Conservation (phyloP, 2,113 vertebrate species). For the Nesogale talazaci region DNA sequence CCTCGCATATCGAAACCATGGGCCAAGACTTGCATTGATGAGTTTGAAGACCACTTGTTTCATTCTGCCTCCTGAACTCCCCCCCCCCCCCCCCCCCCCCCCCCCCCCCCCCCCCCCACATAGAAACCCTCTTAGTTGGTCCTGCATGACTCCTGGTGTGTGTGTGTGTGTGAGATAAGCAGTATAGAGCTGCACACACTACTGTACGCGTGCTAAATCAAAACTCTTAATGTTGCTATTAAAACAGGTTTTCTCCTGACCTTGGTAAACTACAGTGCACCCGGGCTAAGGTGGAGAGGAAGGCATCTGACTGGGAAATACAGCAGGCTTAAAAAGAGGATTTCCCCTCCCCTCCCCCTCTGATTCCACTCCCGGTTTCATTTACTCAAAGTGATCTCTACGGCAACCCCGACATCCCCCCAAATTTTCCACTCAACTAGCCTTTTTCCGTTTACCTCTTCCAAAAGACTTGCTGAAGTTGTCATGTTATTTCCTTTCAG, state of each 20-base stretch:
- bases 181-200: not conserved
- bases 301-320: not conserved
- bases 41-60: conserved; percentile 52
- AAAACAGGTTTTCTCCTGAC: conserved; percentile 29
- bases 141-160: conserved; percentile 58
- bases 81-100: not conserved
- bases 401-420: not conserved
- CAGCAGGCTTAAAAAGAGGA: not conserved
- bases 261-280: not conserved
- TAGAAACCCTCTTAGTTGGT: conserved; percentile 70
- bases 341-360: not conserved
- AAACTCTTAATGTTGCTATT: conserved; percentile 34
- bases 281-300: not conserved
- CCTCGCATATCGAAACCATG: not conserved
- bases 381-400: not conserved
- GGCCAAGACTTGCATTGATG: conserved; percentile 61
- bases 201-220: conserved; percentile 14
- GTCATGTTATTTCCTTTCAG: conserved; percentile 68
- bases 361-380: not conserved
- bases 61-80: conserved; percentile 8
- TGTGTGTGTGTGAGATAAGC: not conserved
- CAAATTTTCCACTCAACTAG: not conserved
- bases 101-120: not conserved
- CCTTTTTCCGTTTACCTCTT: not conserved
- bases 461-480: conserved; percentile 55